Evolutionary conservation across 2,113 vertebrate species (phyloP).

Genomic region (Eulemur macaco): DNA sequence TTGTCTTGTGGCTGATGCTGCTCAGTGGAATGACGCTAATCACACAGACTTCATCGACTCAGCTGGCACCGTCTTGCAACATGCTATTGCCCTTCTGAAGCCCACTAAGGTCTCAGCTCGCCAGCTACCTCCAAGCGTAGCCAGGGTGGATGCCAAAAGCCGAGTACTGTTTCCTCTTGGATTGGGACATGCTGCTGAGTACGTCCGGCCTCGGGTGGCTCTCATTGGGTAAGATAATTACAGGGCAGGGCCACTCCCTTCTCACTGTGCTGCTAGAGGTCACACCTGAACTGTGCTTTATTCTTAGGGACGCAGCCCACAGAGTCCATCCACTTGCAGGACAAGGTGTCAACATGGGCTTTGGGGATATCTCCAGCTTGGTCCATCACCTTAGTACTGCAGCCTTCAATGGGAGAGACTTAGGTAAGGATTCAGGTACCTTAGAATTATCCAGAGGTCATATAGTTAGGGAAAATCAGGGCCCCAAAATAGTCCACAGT

Average conservation of each 20-base stretch:
- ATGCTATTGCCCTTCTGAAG: slow-evolving; percentile 88
- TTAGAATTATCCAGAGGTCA: neutral
- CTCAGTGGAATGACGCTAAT: slow-evolving; percentile 96
- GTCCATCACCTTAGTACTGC: slow-evolving; percentile 91
- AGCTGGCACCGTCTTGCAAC: slow-evolving; percentile 89
- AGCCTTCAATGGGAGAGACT: slow-evolving; percentile 94
- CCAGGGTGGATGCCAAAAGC: slow-evolving; percentile 89
- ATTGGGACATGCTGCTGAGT: slow-evolving; percentile 94
- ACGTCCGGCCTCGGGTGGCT: slow-evolving; percentile 92
- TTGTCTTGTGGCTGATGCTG: neutral
- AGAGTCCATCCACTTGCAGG: slow-evolving; percentile 97
- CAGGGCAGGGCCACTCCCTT: neutral
- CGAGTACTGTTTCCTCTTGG: slow-evolving; percentile 94
- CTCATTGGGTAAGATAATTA: slow-evolving; percentile 90
- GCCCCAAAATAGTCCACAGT: neutral
- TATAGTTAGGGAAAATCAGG: neutral
- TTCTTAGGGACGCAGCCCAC: slow-evolving; percentile 95
- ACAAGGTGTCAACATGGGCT: slow-evolving; percentile 98
- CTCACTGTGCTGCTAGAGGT: neutral
- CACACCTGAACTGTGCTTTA: slow-evolving; percentile 46
- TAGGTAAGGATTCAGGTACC: slow-evolving; percentile 88
- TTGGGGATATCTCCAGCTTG: slow-evolving; percentile 94
- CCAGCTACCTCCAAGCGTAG: slow-evolving; percentile 95
- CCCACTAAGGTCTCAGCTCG: slow-evolving; percentile 90
- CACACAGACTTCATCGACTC: slow-evolving; percentile 93